Base-by-base conservation (phyloP, 1,140 invertebrate genomes). In the Apis florea region DNA sequence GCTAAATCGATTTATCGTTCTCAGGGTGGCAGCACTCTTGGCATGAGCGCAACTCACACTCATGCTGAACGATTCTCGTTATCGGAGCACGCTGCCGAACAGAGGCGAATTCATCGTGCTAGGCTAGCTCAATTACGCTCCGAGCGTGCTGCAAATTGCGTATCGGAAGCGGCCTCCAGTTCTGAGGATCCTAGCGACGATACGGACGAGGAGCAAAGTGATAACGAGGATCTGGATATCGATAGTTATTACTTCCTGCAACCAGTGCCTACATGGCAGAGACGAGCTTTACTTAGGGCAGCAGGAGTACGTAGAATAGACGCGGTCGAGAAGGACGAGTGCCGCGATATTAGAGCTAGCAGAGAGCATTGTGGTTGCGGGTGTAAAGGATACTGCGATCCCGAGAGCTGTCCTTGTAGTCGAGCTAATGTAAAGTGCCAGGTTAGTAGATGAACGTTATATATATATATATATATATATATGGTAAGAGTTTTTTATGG, bases 361-460 rank as follows among this genome's bases (percentile, higher is more conserved):
- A 95, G 98, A 53, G 98, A 99, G 90, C 97, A 97, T 86, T 99
- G 98, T 93, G 98, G 98, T 49, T 99, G 98, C 93, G 96, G 97
- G 24, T 99, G 98, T 92, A 98, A 98, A 93, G 96, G 97, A 61
- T 96, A 97, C 89, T 99, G 98, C 94, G 98, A 99, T 94, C 98
- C 98, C 0, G 98, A 98, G 88, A 98, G 96, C 26, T 99, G 98
- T 93, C 96, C 97, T 49, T 99, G 98, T 93, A 98, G 97, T 91
- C 95, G 97, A 91, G 97, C 97, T 69, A 98, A 98, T 49, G 99
- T 99, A 81, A 98, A 99, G 94, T 99, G 98, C 92, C 98, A 99
- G 95, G 96, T 96, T 61, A 11, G 80, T 77, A 66, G 0, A 61
- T 15, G 24, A 6, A 47, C 17, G 4, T 8, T 24, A 5, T 6